phyloP scores from a whole-genome alignment of 1,140 invertebrate species.

The Whitmania pigra region DNA sequence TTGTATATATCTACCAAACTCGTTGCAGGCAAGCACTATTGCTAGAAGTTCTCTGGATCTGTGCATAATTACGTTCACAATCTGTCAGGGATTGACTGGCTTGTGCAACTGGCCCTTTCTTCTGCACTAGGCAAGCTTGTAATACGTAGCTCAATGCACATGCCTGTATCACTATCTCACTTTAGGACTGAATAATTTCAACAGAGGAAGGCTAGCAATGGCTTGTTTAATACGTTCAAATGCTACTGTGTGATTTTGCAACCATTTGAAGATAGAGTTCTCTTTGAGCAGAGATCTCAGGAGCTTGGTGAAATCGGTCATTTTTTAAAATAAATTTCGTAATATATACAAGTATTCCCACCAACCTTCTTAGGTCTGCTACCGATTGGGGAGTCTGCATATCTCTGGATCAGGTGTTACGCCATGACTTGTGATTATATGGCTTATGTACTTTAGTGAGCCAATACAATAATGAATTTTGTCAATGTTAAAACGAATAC shows the following conservation, averaged over 20 bases:
- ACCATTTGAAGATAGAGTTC: conserved; percentile 12
- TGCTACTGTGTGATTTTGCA: conserved; percentile 19
- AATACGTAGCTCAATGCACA: conserved; percentile 35
- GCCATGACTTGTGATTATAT: conserved; percentile 36
- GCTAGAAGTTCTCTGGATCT: conserved; percentile 45
- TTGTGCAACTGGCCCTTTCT: conserved; percentile 41
- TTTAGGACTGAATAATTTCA: conserved; percentile 29
- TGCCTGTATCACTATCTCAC: conserved; percentile 27
- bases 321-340: conserved; percentile 25
- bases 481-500: conserved; percentile 36
- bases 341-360: conserved; percentile 28
- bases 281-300: conserved; percentile 17
- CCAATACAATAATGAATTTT: conserved; percentile 29
- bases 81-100: conserved; percentile 39
- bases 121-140: conserved; percentile 41
- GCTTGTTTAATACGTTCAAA: conserved; percentile 27
- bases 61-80: conserved; percentile 41
- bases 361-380: conserved; percentile 25
- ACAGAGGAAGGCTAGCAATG: conserved; percentile 25
- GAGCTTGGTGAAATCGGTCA: conserved; percentile 16
- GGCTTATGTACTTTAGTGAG: conserved; percentile 22
- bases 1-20: conserved; percentile 35
- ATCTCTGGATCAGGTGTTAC: conserved; percentile 34
- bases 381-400: conserved; percentile 26
- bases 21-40: conserved; percentile 41